phyloP scores from a whole-genome alignment of 2,113 vertebrate genomes.

The Cettia cetti region DNA sequence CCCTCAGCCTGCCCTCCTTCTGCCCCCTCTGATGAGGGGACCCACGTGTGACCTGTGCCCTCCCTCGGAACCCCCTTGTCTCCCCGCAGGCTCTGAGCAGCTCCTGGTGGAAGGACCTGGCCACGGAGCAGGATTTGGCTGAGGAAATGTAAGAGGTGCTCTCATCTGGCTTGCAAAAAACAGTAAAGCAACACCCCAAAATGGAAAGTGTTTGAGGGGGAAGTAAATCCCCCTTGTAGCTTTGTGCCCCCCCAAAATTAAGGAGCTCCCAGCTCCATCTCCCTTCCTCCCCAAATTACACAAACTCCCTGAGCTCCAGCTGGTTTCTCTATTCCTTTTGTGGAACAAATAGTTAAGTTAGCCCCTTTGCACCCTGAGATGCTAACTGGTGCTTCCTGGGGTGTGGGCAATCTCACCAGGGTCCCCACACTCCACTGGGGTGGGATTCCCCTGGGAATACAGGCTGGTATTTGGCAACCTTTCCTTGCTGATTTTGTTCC shows the following conservation, averaged over 20 bases:
- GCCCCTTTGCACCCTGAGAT: background rate
- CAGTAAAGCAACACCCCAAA: background rate
- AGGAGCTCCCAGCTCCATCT: background rate
- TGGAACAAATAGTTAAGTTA: background rate
- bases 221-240: background rate
- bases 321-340: background rate
- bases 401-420: no score
- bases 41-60: accelerated
- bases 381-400: background rate
- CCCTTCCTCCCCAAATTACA: background rate
- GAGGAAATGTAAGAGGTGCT: background rate
- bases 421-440: background rate
- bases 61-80: accelerated
- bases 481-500: background rate
- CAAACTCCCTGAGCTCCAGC: accelerated
- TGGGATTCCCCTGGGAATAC: background rate
- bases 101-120: background rate
- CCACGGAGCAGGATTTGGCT: background rate
- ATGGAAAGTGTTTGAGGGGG: accelerated
- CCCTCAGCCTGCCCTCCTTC: accelerated
- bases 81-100: background rate
- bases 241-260: background rate
- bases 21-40: background rate
- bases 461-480: background rate
- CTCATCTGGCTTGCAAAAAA: accelerated